Conservation (phyloP, 2,113 vertebrate genomes). For the Mormoops blainvillei region DNA sequence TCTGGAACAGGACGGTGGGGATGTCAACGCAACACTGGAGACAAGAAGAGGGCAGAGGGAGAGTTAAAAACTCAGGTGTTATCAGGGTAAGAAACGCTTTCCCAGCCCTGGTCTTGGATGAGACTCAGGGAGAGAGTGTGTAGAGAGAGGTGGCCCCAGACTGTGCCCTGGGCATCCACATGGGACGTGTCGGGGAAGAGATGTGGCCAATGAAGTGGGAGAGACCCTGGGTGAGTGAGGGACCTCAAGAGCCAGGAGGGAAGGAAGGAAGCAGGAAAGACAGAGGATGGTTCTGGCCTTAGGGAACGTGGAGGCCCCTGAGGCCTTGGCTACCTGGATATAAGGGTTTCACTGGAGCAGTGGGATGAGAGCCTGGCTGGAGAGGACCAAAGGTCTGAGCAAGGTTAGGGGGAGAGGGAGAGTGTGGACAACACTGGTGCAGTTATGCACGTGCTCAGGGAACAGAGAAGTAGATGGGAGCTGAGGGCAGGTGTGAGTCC, state of each 20-base stretch:
- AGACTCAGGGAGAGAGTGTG: neutral
- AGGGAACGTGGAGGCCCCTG: neutral
- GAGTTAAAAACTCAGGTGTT: neutral
- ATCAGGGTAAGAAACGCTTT: neutral
- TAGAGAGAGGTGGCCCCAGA: neutral
- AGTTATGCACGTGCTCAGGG: neutral
- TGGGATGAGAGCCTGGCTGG: neutral
- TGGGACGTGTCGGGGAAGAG: neutral
- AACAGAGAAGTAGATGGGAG: neutral
- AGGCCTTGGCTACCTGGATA: neutral
- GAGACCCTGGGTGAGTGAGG: neutral
- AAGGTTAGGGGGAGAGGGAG: neutral
- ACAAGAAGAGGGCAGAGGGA: neutral
- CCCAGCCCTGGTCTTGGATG: neutral
- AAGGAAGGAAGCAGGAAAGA: neutral
- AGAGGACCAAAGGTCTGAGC: neutral
- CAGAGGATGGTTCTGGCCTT: neutral
- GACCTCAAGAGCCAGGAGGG: neutral
- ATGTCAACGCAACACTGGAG: neutral
- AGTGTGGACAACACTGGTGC: neutral
- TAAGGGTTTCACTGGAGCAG: neutral
- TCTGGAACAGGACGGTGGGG: neutral
- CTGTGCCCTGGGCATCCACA: neutral
- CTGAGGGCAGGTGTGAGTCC: neutral
- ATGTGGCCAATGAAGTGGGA: neutral